Conservation (phyloP, 2,113 vertebrate genomes). For the Macroglossus sobrinus region DNA sequence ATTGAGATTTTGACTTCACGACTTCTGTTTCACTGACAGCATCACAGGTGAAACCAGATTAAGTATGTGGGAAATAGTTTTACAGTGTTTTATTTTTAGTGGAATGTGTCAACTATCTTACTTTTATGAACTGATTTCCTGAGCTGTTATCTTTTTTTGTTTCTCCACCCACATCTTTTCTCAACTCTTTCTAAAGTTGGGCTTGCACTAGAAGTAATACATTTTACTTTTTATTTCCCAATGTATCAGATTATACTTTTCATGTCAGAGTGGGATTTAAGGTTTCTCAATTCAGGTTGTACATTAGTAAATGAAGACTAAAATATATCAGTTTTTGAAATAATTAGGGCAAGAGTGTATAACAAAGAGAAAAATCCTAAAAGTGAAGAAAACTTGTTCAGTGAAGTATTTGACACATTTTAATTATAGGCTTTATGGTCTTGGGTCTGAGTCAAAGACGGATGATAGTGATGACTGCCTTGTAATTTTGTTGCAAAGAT, state of each 20-base stretch:
- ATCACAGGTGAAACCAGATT: slow-evolving; percentile 37
- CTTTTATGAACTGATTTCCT: slow-evolving; percentile 50
- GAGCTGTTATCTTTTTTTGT: slow-evolving; percentile 40
- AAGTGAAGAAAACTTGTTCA: not conserved
- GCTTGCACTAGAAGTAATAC: not conserved
- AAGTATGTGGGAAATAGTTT: slow-evolving; percentile 56
- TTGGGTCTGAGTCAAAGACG: not conserved
- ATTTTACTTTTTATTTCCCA: slow-evolving; percentile 8
- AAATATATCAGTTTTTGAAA: not conserved
- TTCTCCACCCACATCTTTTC: slow-evolving; percentile 31
- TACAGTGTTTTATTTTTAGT: slow-evolving; percentile 39
- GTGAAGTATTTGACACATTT: not conserved
- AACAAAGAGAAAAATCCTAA: not conserved
- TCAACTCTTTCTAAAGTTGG: slow-evolving; percentile 47
- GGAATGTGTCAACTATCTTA: slow-evolving; percentile 41
- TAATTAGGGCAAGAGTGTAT: not conserved
- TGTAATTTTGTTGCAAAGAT: not conserved
- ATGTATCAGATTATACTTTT: not conserved
- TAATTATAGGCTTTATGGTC: not conserved
- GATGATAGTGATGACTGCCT: not conserved
- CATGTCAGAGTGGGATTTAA: not conserved
- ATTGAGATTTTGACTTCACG: slow-evolving; percentile 29
- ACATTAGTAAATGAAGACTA: not conserved
- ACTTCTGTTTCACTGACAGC: slow-evolving; percentile 51
- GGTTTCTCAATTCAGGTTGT: not conserved